These are phyloP conservation scores for Hydrotaea diabolus DNA, from an alignment of 2,888 invertebrate genomes.

Conservation along the genomic window DNA sequence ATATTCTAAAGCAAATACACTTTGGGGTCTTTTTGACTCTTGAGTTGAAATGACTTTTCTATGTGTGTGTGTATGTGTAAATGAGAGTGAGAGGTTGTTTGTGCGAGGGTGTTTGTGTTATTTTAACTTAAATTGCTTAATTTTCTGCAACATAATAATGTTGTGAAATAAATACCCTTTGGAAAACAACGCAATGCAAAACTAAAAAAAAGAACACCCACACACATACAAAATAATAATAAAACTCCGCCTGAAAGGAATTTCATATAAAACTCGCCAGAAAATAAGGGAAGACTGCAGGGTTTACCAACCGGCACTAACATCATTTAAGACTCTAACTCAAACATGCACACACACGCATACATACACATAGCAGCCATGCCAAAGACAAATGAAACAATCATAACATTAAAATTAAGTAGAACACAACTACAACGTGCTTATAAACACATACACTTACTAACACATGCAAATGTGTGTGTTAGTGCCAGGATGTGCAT, in stretches of 20 bases:
- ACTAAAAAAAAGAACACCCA: slow-evolving; percentile 27
- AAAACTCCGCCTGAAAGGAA: slow-evolving; percentile 46
- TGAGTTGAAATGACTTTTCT: slow-evolving; percentile 46
- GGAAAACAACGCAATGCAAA: slow-evolving; percentile 25
- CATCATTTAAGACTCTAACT: neutral
- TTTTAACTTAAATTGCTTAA: slow-evolving; percentile 65
- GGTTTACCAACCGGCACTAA: neutral
- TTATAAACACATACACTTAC: neutral
- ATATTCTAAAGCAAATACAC: slow-evolving; percentile 3
- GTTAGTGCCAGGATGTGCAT: neutral
- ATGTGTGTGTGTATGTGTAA: neutral
- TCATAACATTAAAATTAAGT: slow-evolving; percentile 22
- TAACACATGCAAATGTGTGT: no score
- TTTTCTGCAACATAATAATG: slow-evolving; percentile 65
- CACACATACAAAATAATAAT: no score
- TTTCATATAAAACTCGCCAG: slow-evolving; percentile 37
- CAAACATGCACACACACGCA: neutral
- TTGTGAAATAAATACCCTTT: slow-evolving; percentile 52
- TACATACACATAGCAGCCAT: neutral
- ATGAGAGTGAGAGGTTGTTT: neutral
- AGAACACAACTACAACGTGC: slow-evolving; percentile 3
- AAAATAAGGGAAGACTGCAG: neutral
- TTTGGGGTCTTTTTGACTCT: slow-evolving; percentile 27
- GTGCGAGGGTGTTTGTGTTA: slow-evolving; percentile 3
- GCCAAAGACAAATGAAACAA: neutral